phyloP scores from a whole-genome alignment of 1,140 invertebrate species.

The Aleiodes sp. region DNA sequence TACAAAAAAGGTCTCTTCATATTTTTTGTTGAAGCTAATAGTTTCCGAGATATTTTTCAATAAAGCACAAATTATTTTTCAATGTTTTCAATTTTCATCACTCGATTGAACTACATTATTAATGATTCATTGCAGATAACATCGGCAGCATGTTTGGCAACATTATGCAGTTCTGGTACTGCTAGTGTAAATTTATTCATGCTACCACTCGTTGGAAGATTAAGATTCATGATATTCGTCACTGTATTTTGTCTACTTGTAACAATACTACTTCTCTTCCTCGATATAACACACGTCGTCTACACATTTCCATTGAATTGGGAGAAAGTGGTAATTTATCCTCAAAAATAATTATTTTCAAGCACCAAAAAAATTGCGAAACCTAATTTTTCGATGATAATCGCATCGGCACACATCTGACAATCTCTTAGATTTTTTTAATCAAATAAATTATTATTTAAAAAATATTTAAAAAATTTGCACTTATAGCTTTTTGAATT shows the following conservation, averaged over 20 bases:
- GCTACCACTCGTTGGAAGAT: slow-evolving; percentile 75
- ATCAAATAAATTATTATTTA: slow-evolving; percentile 2
- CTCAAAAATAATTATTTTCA: too few species aligned
- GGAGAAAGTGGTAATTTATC: slow-evolving; percentile 74
- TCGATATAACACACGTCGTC: slow-evolving; percentile 84
- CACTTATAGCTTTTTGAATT: too few species aligned
- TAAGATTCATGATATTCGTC: slow-evolving; percentile 81
- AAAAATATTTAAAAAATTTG: background rate
- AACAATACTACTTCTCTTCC: slow-evolving; percentile 81
- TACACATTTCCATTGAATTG: slow-evolving; percentile 86
- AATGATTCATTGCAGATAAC: slow-evolving; percentile 69
- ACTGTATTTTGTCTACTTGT: slow-evolving; percentile 83
- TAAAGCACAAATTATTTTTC: too few species aligned
- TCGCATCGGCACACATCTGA: too few species aligned
- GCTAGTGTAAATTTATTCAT: slow-evolving; percentile 80
- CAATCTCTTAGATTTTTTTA: too few species aligned
- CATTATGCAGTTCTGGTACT: slow-evolving; percentile 79
- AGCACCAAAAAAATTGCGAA: too few species aligned
- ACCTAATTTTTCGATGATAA: too few species aligned
- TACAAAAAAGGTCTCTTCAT: too few species aligned
- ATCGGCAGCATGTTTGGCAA: slow-evolving; percentile 77
- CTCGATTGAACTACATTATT: too few species aligned
- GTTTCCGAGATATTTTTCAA: too few species aligned
- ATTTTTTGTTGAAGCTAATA: too few species aligned
- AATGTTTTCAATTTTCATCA: too few species aligned